phyloP scores from a whole-genome alignment of 1,140 invertebrate species.

The Wiebesia pumilae region DNA sequence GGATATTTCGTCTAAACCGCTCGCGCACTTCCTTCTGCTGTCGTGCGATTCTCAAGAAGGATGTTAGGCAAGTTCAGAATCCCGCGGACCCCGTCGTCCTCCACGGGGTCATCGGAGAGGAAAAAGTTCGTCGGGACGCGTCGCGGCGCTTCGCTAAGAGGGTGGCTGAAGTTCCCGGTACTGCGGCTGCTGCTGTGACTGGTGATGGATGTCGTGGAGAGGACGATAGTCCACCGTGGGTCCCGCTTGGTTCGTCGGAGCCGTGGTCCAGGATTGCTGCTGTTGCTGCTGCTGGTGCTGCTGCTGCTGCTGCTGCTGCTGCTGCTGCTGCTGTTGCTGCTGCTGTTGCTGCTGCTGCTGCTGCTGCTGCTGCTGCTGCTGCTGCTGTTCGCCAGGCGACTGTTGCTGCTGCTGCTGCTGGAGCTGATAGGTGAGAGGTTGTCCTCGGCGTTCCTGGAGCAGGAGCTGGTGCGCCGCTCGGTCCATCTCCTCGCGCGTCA shows the following conservation, averaged over 20 bases:
- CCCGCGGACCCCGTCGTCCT: not conserved
- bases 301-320: conserved; percentile 42
- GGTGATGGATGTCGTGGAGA: conserved; percentile 55
- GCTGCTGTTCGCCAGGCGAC: conserved; percentile 44
- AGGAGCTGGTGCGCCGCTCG: conserved; percentile 85
- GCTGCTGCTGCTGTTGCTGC: not conserved
- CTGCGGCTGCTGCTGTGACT: conserved; percentile 59
- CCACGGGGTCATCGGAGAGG: not conserved
- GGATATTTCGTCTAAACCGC: no score
- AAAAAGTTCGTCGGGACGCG: not conserved
- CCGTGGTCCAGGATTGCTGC: conserved; percentile 58
- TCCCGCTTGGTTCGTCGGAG: conserved; percentile 64
- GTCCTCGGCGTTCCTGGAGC: conserved; percentile 76
- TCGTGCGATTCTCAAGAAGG: not conserved
- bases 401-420: conserved; percentile 62
- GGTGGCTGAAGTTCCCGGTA: conserved; percentile 59
- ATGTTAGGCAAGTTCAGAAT: not conserved
- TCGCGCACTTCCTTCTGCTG: no score
- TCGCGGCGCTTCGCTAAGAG: conserved; percentile 60
- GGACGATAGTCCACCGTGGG: conserved; percentile 58
- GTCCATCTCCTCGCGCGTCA: conserved; percentile 97
- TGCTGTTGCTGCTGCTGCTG: conserved; percentile 48
- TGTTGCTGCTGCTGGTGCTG: conserved; percentile 8
- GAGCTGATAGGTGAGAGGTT: conserved; percentile 67
- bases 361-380: not conserved